Percentiles rank a stretch among this genome's conserved stretches.
These are phyloP conservation scores for Chiloscyllium plagiosum DNA, from an alignment of 2,113 vertebrate genomes.

Conservation along the genomic window DNA sequence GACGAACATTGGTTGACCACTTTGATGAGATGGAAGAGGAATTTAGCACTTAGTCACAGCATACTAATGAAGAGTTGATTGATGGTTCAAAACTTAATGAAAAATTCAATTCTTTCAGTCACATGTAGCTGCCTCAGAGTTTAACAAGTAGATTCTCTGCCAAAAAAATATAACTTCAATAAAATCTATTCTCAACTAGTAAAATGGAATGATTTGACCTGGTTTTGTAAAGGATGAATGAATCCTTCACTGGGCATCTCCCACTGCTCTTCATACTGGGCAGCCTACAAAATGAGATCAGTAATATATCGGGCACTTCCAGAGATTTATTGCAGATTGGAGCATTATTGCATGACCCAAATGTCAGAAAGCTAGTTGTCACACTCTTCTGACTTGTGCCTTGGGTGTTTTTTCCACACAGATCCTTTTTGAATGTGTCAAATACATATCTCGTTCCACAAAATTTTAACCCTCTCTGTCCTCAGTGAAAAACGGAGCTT, in stretches of 20 bases:
- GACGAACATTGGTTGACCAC: neutral
- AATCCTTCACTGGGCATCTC: constrained; percentile 1
- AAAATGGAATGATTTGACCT: constrained; percentile 24
- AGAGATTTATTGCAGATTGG: constrained; percentile 5
- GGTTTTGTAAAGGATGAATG: neutral
- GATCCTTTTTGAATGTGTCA: neutral
- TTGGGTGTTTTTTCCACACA: neutral
- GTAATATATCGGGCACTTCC: constrained; percentile 10
- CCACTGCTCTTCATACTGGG: neutral
- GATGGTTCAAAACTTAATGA: neutral
- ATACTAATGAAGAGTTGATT: neutral
- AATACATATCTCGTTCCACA: neutral
- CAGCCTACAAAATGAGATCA: neutral
- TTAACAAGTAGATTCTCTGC: neutral
- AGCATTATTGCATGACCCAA: constrained; percentile 23
- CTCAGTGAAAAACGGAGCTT: neutral
- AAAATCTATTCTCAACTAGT: neutral
- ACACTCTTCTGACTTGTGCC: neutral
- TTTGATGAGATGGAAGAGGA: neutral
- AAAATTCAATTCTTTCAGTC: neutral
- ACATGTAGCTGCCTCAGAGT: neutral
- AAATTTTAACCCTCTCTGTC: neutral
- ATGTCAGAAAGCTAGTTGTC: neutral
- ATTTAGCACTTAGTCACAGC: neutral
- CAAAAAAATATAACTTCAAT: neutral